Evolutionary conservation across 2,888 invertebrate species (phyloP).

Genomic region (Drosophila multiciliata): DNA sequence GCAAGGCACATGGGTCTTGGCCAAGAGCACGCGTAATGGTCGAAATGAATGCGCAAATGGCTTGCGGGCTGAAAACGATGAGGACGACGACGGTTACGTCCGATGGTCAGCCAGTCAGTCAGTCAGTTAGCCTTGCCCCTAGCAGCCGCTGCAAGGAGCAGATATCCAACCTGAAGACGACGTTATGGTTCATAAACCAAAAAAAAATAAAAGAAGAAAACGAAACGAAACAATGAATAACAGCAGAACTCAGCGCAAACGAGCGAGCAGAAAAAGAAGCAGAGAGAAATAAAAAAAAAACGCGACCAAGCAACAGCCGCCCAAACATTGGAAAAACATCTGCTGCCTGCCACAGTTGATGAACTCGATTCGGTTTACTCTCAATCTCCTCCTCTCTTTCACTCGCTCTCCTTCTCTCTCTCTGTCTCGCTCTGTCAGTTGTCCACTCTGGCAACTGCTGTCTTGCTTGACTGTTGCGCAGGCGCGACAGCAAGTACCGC

Average conservation of each 20-base stretch:
- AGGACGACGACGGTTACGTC: constrained; percentile 21
- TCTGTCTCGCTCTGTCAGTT: not conserved
- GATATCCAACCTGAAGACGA: constrained; percentile 58
- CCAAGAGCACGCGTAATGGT: constrained; percentile 64
- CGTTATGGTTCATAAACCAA: constrained; percentile 81
- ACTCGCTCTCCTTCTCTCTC: not conserved
- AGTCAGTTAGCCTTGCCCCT: constrained; percentile 65
- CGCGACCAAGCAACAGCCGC: constrained; percentile 65
- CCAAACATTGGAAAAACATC: constrained; percentile 81
- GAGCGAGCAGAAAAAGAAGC: constrained; percentile 14
- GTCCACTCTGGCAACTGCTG: constrained; percentile 36
- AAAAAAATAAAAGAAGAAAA: constrained; percentile 32
- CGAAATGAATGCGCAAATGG: constrained; percentile 74
- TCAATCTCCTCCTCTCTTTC: constrained; percentile 15
- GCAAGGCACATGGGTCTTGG: constrained; percentile 16
- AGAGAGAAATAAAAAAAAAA: constrained; percentile 39
- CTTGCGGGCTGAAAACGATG: constrained; percentile 58
- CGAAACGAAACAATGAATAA: constrained; percentile 38
- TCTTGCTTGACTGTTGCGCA: constrained; percentile 65
- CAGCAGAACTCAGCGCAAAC: constrained; percentile 37
- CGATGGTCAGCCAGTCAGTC: constrained; percentile 1
- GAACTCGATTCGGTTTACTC: constrained; percentile 66
- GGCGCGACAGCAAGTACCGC: constrained; percentile 33
- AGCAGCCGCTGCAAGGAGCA: constrained; percentile 52
- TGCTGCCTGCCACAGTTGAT: constrained; percentile 74